Evolutionary conservation across 2,113 vertebrate genomes (phyloP).

Genomic region (Orycteropus afer): DNA sequence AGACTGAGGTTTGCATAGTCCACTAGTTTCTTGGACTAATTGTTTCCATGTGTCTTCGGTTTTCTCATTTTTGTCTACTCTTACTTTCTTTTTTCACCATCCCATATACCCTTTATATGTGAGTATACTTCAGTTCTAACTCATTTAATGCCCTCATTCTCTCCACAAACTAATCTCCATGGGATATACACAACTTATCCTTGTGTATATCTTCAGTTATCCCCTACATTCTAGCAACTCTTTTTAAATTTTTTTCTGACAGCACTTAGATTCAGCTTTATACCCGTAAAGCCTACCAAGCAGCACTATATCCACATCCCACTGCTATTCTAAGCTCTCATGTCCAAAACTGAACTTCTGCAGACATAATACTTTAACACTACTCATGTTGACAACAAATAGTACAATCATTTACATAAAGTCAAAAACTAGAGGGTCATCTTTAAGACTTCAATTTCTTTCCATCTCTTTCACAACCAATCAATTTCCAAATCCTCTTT

Average conservation of each 20-base stretch:
- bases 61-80: too few relatives aligned
- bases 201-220: neutral
- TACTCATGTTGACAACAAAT: neutral
- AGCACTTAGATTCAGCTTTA: neutral
- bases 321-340: neutral
- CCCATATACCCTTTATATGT: neutral
- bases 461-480: neutral
- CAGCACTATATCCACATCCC: neutral
- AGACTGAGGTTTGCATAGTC: too few relatives aligned
- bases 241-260: neutral
- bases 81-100: neutral
- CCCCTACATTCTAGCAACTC: neutral
- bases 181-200: neutral
- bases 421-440: neutral
- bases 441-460: neutral
- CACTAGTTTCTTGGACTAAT: too few relatives aligned
- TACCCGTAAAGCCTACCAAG: neutral
- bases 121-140: too few relatives aligned
- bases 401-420: neutral
- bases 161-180: neutral
- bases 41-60: too few relatives aligned
- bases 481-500: neutral
- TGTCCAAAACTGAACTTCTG: neutral
- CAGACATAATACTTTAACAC: neutral
- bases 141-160: neutral